A percentile compares a stretch with the other conserved stretches of the same genome.
Evolutionary conservation across 2,888 invertebrate genomes (phyloP).

Genomic region (Lacanobia wlatinum): DNA sequence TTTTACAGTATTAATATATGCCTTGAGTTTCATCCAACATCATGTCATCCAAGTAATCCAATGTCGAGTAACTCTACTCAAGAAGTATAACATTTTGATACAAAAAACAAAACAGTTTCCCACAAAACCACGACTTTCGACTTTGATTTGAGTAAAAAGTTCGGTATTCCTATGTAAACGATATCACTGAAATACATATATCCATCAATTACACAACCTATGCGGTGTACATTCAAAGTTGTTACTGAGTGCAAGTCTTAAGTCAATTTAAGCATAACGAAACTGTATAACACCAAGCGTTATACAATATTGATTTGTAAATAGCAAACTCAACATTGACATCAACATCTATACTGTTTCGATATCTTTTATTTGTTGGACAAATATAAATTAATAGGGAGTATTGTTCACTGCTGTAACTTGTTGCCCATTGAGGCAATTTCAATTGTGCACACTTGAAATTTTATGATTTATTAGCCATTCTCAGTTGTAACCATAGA

Average conservation of each 20-base stretch:
- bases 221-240: constrained; percentile 14
- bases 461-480: constrained; percentile 61
- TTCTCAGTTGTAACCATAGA: constrained; percentile 52
- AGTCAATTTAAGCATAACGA: constrained; percentile 20
- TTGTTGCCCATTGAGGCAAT: constrained; percentile 53
- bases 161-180: neutral
- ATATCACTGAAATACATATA: constrained; percentile 16
- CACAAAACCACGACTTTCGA: neutral
- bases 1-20: neutral
- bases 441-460: constrained; percentile 59
- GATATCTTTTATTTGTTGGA: constrained; percentile 48
- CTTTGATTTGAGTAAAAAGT: neutral
- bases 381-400: constrained; percentile 52
- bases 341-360: constrained; percentile 26
- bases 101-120: neutral
- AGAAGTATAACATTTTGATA: neutral
- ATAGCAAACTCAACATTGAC: constrained; percentile 4
- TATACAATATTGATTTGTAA: constrained; percentile 34
- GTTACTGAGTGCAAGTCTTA: constrained; percentile 2
- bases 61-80: neutral
- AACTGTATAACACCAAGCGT: constrained; percentile 16
- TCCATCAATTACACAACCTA: constrained; percentile 11
- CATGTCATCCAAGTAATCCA: neutral
- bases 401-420: constrained; percentile 42
- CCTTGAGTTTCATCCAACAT: neutral